These are phyloP conservation scores for Tringa solitaria DNA, from an alignment of 2,113 vertebrate species.

Conservation along the genomic window DNA sequence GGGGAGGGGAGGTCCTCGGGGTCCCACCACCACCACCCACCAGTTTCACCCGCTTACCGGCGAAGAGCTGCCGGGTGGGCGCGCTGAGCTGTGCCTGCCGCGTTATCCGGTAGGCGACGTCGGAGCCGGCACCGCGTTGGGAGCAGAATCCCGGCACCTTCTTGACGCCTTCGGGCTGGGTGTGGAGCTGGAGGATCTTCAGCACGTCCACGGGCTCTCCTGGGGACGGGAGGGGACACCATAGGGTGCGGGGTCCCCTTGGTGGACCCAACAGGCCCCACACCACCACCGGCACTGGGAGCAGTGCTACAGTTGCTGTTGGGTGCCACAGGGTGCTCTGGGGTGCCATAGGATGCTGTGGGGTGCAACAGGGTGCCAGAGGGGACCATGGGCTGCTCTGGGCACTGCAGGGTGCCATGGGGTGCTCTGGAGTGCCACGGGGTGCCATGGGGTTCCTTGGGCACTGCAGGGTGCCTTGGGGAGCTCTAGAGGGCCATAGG, in stretches of 20 bases:
- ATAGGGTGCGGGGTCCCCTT: neutral
- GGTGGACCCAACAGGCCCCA: neutral
- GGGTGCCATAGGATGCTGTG: neutral
- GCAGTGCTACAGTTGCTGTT: fast-evolving
- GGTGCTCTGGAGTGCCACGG: too few species aligned
- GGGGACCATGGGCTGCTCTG: too few species aligned
- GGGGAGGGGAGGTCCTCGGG: too few species aligned
- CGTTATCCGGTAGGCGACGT: conserved; percentile 84
- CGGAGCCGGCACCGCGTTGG: conserved; percentile 67
- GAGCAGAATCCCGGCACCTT: conserved; percentile 83
- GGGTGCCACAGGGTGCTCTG: too few species aligned
- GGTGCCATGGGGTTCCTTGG: neutral
- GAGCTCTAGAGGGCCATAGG: too few species aligned
- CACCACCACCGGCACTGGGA: neutral
- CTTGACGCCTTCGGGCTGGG: conserved; percentile 85
- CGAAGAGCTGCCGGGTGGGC: conserved; percentile 88
- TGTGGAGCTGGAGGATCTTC: conserved; percentile 81
- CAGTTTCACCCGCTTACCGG: conserved; percentile 12
- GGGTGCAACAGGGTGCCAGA: neutral
- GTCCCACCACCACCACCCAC: neutral
- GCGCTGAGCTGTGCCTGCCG: conserved; percentile 90
- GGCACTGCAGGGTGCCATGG: too few species aligned
- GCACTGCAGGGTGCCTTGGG: neutral
- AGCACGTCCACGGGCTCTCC: conserved; percentile 84
- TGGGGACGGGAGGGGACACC: neutral